Conservation (phyloP, 2,797 vertebrate genomes). For the Sebastiscus tertius region DNA sequence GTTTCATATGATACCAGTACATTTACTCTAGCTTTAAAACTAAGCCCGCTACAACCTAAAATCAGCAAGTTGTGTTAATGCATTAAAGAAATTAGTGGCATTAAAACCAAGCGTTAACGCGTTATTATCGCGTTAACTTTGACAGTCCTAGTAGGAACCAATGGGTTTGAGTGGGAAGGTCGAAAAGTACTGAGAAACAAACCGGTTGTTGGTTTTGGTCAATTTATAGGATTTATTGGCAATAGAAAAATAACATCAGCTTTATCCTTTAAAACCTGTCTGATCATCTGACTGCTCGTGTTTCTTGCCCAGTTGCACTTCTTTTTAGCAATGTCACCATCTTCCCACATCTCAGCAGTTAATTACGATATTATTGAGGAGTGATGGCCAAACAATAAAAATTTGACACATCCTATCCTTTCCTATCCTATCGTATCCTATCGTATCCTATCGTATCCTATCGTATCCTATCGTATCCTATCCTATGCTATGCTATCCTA, state of each 20-base stretch:
- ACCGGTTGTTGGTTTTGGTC: neutral
- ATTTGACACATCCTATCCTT: neutral
- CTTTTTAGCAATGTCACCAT: neutral
- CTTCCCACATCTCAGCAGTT: neutral
- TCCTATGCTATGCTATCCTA: too few species aligned
- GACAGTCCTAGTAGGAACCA: neutral
- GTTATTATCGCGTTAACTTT: too few species aligned
- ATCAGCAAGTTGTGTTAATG: too few species aligned
- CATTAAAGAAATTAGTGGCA: too few species aligned
- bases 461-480: accelerated
- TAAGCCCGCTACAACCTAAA: too few species aligned
- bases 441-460: accelerated
- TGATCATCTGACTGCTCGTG: neutral
- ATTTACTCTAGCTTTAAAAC: too few species aligned
- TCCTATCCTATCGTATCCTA: neutral
- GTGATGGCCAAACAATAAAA: neutral
- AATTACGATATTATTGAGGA: neutral
- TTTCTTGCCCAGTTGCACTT: neutral
- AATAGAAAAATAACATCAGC: neutral
- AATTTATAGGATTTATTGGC: neutral
- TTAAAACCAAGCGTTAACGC: too few species aligned
- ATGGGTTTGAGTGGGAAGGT: too few species aligned
- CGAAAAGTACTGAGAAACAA: too few species aligned
- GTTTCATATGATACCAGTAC: too few species aligned
- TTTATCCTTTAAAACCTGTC: neutral